Conservation (phyloP, 2,888 invertebrate genomes). For the Chrysotoxum bicinctum region DNA sequence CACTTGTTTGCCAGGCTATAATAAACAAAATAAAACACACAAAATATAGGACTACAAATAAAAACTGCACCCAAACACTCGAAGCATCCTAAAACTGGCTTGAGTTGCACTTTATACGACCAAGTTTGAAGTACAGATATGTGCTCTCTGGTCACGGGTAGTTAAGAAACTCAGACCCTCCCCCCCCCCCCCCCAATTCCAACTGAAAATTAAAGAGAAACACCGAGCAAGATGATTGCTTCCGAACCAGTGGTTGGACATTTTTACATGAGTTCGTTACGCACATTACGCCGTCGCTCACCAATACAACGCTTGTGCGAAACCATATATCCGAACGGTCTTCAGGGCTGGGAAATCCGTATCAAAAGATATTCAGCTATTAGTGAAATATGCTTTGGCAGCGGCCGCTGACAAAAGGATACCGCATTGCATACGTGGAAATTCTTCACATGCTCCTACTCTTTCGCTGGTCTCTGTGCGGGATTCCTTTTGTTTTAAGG, state of each 20-base stretch:
- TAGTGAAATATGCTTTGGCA: slow-evolving; percentile 74
- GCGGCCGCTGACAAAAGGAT: slow-evolving; percentile 75
- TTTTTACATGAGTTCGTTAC: slow-evolving; percentile 69
- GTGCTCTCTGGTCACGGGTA: slow-evolving; percentile 31
- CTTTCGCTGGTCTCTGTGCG: slow-evolving; percentile 18
- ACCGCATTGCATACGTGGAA: slow-evolving; percentile 70
- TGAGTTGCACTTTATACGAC: neutral
- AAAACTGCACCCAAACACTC: slow-evolving; percentile 53
- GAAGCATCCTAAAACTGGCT: slow-evolving; percentile 52
- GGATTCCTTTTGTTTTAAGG: slow-evolving; percentile 39
- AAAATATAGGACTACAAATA: neutral
- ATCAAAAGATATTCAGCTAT: slow-evolving; percentile 76
- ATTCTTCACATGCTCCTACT: slow-evolving; percentile 48
- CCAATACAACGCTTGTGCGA: neutral
- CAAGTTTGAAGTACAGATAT: slow-evolving; percentile 11
- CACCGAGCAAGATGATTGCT: slow-evolving; percentile 9
- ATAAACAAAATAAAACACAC: neutral
- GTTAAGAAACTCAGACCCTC: slow-evolving; percentile 10
- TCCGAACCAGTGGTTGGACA: slow-evolving; percentile 67
- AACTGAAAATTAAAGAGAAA: neutral
- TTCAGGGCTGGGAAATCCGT: slow-evolving; percentile 69
- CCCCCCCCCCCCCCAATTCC: too few relatives aligned
- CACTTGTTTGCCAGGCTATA: slow-evolving; percentile 51
- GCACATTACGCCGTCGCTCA: slow-evolving; percentile 36
- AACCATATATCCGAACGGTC: neutral